Conservation (phyloP, 2,113 vertebrate species). For the Ceyx melanurus region DNA sequence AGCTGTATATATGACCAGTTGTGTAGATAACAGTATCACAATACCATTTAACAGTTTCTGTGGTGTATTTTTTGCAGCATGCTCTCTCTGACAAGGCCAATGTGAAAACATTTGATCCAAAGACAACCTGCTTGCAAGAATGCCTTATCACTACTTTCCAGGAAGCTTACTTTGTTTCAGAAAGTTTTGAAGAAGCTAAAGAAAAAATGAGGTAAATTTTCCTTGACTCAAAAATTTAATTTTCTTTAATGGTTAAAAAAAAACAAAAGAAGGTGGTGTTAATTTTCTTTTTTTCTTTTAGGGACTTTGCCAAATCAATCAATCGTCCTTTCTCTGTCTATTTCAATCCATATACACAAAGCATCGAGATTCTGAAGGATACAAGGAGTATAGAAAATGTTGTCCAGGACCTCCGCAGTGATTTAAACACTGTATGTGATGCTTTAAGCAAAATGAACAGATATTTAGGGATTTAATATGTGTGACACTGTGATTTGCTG, state of each 20-base stretch:
- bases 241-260: neutral
- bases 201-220: slow-evolving; percentile 94
- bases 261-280: neutral
- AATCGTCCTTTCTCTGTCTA: slow-evolving; percentile 95
- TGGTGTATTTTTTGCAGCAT: slow-evolving; percentile 83
- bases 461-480: slow-evolving; percentile 90
- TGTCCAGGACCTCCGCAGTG: slow-evolving; percentile 93
- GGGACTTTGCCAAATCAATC: slow-evolving; percentile 95
- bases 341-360: slow-evolving; percentile 97
- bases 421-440: slow-evolving; percentile 95
- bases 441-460: slow-evolving; percentile 97
- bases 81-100: slow-evolving; percentile 91
- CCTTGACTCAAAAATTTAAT: slow-evolving; percentile 18
- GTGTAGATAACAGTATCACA: neutral
- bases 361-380: slow-evolving; percentile 94
- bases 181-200: slow-evolving; percentile 98
- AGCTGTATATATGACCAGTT: neutral
- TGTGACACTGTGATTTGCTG: neutral
- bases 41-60: slow-evolving; percentile 7
- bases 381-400: slow-evolving; percentile 93
- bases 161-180: slow-evolving; percentile 95
- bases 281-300: slow-evolving; percentile 71
- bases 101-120: slow-evolving; percentile 93
- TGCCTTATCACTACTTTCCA: slow-evolving; percentile 98
- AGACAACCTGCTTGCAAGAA: slow-evolving; percentile 91